Conservation (phyloP, 2,888 invertebrate genomes). For the Eupeodes luniger region DNA sequence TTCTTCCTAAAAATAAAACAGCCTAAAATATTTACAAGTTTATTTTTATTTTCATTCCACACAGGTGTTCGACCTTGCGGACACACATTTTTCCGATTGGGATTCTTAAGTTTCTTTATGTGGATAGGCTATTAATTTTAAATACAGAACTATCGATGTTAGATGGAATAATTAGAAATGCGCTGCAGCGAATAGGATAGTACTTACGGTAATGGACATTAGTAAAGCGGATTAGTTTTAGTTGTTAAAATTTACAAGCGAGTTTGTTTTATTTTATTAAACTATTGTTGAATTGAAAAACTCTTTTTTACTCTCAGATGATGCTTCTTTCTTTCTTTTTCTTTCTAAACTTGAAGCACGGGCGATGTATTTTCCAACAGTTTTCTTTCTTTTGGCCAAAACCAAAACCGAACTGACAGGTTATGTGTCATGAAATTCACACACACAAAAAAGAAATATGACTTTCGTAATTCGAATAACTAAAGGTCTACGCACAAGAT, state of each 20-base stretch:
- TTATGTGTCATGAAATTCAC: constrained; percentile 66
- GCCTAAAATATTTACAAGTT: not conserved
- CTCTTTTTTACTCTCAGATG: constrained; percentile 46
- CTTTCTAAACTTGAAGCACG: constrained; percentile 18
- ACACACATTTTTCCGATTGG: constrained; percentile 38
- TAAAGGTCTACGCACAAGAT: not conserved
- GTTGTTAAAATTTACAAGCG: constrained; percentile 19
- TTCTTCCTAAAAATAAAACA: constrained; percentile 30
- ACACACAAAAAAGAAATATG: constrained; percentile 29
- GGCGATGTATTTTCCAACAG: constrained; percentile 40
- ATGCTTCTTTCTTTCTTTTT: constrained; percentile 32
- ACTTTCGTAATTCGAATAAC: constrained; percentile 19
- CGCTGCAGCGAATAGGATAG: not conserved
- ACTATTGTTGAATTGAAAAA: constrained; percentile 33
- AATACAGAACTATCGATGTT: constrained; percentile 60
- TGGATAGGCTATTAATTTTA: constrained; percentile 74
- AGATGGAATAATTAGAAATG: constrained; percentile 35
- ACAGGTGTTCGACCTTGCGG: constrained; percentile 74
- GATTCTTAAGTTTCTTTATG: constrained; percentile 58
- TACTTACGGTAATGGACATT: constrained; percentile 84
- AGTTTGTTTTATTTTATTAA: constrained; percentile 18
- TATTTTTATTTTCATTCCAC: constrained; percentile 63
- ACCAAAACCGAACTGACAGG: constrained; percentile 73
- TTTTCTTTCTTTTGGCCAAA: constrained; percentile 48
- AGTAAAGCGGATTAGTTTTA: constrained; percentile 78